A percentile compares a stretch with the other conserved stretches of the same genome.
These are phyloP conservation scores for Amaurobius ferox DNA, from an alignment of 2,888 invertebrate genomes.

Conservation along the genomic window DNA sequence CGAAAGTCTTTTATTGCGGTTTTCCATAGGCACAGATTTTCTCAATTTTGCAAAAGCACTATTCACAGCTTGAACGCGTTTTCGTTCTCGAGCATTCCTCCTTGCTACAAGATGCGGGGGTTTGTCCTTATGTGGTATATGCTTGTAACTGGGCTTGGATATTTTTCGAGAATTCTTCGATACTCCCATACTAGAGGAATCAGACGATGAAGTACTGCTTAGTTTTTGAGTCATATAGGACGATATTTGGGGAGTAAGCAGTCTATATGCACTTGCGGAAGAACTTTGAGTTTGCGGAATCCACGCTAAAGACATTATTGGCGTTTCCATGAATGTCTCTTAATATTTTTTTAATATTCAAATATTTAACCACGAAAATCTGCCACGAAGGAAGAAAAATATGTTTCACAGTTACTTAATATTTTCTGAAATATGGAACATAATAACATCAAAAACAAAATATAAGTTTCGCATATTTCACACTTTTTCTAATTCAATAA, in stretches of 20 bases:
- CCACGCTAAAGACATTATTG: neutral
- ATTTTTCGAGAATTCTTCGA: neutral
- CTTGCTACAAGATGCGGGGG: conserved; percentile 81
- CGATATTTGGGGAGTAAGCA: conserved; percentile 14
- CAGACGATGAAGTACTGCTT: too few relatives aligned
- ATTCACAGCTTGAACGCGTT: conserved; percentile 83
- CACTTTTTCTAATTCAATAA: too few relatives aligned
- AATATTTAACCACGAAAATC: too few relatives aligned
- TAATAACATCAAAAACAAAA: too few relatives aligned
- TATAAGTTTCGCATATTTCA: too few relatives aligned
- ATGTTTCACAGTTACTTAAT: too few relatives aligned
- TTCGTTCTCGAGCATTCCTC: conserved; percentile 82
- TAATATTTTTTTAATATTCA: too few relatives aligned
- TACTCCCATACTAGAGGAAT: neutral
- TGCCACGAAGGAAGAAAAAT: too few relatives aligned
- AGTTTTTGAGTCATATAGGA: neutral
- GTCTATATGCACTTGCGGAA: conserved; percentile 8
- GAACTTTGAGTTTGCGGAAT: neutral
- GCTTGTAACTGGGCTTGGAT: conserved; percentile 73
- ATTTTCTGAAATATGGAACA: too few relatives aligned
- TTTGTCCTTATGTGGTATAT: conserved; percentile 79
- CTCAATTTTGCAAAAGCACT: conserved; percentile 81
- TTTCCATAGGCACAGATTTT: conserved; percentile 81
- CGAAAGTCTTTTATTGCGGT: conserved; percentile 81
- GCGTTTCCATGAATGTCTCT: neutral